These are phyloP conservation scores for Odontothrips loti DNA, from an alignment of 2,888 invertebrate species.

Conservation along the genomic window DNA sequence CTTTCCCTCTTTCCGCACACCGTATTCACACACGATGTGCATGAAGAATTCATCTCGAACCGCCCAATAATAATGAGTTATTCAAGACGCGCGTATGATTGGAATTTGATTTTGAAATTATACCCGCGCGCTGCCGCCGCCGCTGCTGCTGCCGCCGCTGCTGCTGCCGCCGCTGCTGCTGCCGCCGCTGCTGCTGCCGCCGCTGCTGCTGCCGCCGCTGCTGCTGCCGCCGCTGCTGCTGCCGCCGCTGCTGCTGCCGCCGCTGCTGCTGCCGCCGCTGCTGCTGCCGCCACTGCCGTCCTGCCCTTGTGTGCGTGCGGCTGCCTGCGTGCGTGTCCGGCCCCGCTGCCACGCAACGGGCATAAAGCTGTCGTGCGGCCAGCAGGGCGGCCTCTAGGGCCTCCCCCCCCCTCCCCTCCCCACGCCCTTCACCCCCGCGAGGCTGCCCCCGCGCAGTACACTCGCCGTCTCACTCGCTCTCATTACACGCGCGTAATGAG, in stretches of 20 bases:
- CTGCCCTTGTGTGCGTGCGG: neutral
- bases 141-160: neutral
- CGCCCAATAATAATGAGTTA: neutral
- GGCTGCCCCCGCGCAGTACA: no score
- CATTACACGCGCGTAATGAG: neutral
- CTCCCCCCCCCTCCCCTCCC: no score
- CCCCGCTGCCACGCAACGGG: neutral
- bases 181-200: neutral
- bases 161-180: neutral
- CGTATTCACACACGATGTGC: neutral
- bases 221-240: neutral
- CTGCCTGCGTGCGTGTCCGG: neutral
- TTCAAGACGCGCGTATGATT: conserved; percentile 11
- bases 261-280: neutral
- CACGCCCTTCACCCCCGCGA: no score
- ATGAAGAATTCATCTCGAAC: neutral
- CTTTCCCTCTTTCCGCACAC: no score
- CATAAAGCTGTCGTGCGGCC: neutral
- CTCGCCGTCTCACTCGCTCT: neutral
- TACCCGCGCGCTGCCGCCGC: neutral
- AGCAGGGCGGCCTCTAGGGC: no score
- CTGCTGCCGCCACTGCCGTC: no score
- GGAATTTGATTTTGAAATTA: conserved; percentile 11
- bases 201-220: neutral
- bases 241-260: neutral